phyloP scores from a whole-genome alignment of 2,888 invertebrate genomes.

The Platycheirus rosarum region DNA sequence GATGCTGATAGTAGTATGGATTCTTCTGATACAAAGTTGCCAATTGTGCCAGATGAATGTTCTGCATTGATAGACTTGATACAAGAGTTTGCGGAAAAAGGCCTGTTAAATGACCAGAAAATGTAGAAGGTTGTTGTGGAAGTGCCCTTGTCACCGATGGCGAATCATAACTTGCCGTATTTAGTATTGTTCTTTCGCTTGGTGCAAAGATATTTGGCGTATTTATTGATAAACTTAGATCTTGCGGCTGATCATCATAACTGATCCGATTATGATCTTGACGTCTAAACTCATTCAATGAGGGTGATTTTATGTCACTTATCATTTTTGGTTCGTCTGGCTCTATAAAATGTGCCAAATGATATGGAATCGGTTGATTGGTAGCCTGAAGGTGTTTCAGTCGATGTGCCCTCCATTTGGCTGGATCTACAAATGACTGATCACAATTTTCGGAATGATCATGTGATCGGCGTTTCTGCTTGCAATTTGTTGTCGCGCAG shows the following conservation, averaged over 20 bases:
- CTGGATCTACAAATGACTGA: constrained; percentile 82
- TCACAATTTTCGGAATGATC: constrained; percentile 92
- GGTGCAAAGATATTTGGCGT: neutral
- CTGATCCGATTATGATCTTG: neutral
- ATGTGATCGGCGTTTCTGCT: constrained; percentile 89
- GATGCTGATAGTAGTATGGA: constrained; percentile 73
- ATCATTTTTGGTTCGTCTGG: neutral
- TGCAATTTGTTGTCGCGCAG: constrained; percentile 91
- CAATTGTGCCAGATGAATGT: constrained; percentile 76
- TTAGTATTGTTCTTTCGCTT: neutral
- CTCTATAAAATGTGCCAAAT: neutral
- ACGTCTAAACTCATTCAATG: neutral
- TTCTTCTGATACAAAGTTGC: constrained; percentile 76
- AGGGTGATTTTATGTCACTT: neutral
- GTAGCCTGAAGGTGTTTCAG: constrained; percentile 73
- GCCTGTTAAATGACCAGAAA: constrained; percentile 8
- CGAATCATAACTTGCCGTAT: constrained; percentile 3
- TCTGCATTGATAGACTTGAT: constrained; percentile 76
- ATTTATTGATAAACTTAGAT: constrained; percentile 35
- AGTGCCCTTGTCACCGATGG: constrained; percentile 2
- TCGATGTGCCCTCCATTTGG: constrained; percentile 75
- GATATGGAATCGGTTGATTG: constrained; percentile 33
- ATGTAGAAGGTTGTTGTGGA: neutral
- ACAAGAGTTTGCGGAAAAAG: constrained; percentile 64
- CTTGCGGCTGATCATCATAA: constrained; percentile 65